phyloP scores from a whole-genome alignment of 1,140 invertebrate species.

The Vanessa tameamea region DNA sequence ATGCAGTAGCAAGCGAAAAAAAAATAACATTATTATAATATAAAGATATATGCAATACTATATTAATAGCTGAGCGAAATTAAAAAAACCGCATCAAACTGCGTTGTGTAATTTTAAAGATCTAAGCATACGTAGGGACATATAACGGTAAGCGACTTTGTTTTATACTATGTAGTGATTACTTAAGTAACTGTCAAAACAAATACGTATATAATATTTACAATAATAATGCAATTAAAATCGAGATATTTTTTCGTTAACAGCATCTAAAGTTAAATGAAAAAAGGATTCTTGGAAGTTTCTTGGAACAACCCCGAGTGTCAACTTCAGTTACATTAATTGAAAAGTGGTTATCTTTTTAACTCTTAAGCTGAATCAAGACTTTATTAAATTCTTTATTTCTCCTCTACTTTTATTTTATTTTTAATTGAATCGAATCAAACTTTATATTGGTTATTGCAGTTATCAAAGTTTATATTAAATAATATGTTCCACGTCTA shows the following conservation, averaged over 20 bases:
- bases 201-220: no score
- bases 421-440: neutral
- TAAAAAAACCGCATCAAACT: no score
- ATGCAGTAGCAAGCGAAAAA: no score
- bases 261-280: slow-evolving; percentile 9
- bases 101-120: no score
- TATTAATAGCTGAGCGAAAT: no score
- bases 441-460: neutral
- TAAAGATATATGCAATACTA: no score
- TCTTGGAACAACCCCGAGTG: slow-evolving; percentile 1
- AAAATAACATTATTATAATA: no score
- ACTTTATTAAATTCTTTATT: slow-evolving; percentile 6
- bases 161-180: no score
- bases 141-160: no score
- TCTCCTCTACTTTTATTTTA: neutral
- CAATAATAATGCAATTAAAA: no score
- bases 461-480: neutral
- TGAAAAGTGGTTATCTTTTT: slow-evolving; percentile 24
- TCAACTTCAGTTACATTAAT: slow-evolving; percentile 21
- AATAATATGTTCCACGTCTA: neutral
- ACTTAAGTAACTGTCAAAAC: no score
- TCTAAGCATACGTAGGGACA: no score
- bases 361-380: slow-evolving; percentile 8
- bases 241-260: neutral
- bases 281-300: slow-evolving; percentile 14